These are phyloP conservation scores for Clepsis dumicolana DNA, from an alignment of 2,888 invertebrate species.

Conservation along the genomic window DNA sequence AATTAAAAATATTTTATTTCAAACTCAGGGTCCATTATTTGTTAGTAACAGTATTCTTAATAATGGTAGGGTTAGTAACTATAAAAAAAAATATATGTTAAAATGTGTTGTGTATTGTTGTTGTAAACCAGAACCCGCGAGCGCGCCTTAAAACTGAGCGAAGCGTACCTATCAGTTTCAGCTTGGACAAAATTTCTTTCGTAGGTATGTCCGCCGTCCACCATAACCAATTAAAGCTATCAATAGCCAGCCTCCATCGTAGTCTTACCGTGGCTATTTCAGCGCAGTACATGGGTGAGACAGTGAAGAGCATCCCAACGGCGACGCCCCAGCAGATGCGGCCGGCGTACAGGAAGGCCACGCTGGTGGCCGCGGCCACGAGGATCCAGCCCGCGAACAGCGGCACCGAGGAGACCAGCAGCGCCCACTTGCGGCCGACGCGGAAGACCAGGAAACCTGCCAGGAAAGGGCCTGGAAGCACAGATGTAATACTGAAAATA, in stretches of 20 bases:
- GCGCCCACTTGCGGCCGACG: slow-evolving; percentile 89
- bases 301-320: slow-evolving; percentile 89
- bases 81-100: too few species aligned
- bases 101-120: too few species aligned
- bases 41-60: too few species aligned
- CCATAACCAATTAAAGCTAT: neutral
- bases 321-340: slow-evolving; percentile 88
- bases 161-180: too few species aligned
- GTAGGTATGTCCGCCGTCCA: too few species aligned
- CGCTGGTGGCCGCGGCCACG: slow-evolving; percentile 83
- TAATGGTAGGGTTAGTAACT: too few species aligned
- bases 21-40: too few species aligned
- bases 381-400: slow-evolving; percentile 90
- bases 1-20: too few species aligned
- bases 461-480: slow-evolving; percentile 87
- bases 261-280: slow-evolving; percentile 91
- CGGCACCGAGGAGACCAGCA: slow-evolving; percentile 88
- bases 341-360: slow-evolving; percentile 84
- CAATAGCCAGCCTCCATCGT: too few species aligned
- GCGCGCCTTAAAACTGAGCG: too few species aligned
- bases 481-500: slow-evolving; percentile 76
- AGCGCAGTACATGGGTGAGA: slow-evolving; percentile 94
- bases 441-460: slow-evolving; percentile 89
- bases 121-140: too few species aligned
- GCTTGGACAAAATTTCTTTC: too few species aligned